Conservation (phyloP, 1,140 invertebrate genomes). For the Anastrepha obliqua region DNA sequence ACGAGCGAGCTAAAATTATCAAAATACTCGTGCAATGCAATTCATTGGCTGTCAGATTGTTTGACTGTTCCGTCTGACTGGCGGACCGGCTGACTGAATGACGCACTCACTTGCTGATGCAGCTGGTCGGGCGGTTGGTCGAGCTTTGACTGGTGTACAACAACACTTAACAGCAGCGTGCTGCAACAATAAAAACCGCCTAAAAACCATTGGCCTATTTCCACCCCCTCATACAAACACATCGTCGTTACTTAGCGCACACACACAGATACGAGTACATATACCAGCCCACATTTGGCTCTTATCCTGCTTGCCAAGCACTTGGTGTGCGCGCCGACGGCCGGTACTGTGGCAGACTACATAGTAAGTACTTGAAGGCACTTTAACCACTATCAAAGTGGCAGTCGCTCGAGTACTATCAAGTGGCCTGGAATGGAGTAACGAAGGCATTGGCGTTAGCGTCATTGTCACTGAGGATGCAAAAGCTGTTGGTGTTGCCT, state of each 20-base stretch:
- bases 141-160: background rate
- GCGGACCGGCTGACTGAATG: background rate
- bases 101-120: background rate
- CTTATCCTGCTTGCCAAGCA: conserved; percentile 47
- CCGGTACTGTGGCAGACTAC: background rate
- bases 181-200: conserved; percentile 27
- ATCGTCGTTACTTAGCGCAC: background rate
- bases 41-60: background rate
- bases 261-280: background rate
- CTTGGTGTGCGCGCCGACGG: conserved; percentile 6
- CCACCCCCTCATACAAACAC: background rate
- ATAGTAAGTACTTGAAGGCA: conserved; percentile 1
- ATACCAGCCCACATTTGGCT: background rate
- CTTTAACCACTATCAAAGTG: conserved; percentile 52
- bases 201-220: conserved; percentile 31
- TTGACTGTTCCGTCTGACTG: background rate
- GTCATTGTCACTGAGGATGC: background rate
- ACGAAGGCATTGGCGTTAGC: background rate
- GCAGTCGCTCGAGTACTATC: conserved; percentile 41
- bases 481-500: background rate
- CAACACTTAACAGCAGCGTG: conserved; percentile 25
- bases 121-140: conserved; percentile 1
- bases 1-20: background rate
- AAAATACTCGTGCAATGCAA: conserved; percentile 7
- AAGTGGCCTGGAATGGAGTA: conserved; percentile 33